Conservation (phyloP, 2,113 vertebrate genomes). For the Calidris pygmaea region DNA sequence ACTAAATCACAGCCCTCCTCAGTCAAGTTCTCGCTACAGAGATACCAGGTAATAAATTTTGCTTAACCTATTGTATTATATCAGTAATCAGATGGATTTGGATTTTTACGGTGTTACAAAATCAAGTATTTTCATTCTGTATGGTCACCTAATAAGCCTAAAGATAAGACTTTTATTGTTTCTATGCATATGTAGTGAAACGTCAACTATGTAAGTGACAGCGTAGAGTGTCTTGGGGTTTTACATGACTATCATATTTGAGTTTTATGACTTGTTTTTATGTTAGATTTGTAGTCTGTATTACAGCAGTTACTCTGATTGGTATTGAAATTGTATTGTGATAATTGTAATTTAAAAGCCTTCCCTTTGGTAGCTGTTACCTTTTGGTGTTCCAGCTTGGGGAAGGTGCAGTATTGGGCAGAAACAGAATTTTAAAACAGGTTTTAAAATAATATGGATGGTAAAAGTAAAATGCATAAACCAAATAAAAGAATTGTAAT, state of each 20-base stretch:
- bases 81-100: not conserved
- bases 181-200: not conserved
- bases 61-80: not conserved
- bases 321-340: not conserved
- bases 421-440: not conserved
- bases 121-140: not conserved
- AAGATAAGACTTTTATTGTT: not conserved
- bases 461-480: not conserved
- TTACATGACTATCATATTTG: not conserved
- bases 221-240: not conserved
- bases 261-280: not conserved
- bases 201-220: accelerated
- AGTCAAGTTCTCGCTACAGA: slow-evolving; percentile 91
- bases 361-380: not conserved
- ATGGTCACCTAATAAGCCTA: not conserved
- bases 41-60: slow-evolving; percentile 83
- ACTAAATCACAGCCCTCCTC: slow-evolving; percentile 91
- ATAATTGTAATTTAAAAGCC: not conserved
- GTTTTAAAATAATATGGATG: not conserved
- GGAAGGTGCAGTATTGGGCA: not conserved
- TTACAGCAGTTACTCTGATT: not conserved
- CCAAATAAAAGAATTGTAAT: not conserved
- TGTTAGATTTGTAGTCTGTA: not conserved
- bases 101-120: not conserved
- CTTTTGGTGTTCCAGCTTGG: not conserved